Conservation (phyloP, 2,113 vertebrate species). For the Colossoma macropomum region DNA sequence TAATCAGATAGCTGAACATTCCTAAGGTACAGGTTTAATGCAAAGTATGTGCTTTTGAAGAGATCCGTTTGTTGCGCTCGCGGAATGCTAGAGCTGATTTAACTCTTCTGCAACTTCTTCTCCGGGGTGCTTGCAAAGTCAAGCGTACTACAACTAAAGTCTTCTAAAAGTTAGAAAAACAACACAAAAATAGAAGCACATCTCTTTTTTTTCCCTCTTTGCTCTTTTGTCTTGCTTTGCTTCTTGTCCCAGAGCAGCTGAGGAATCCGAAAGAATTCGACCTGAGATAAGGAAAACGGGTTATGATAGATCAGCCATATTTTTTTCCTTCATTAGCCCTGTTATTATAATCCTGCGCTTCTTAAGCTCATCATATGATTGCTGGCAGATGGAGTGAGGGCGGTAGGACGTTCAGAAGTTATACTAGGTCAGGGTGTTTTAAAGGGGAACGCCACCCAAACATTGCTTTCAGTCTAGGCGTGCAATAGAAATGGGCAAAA, state of each 20-base stretch:
- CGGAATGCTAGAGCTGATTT: slow-evolving; percentile 4
- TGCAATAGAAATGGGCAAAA: no score
- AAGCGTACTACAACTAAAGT: neutral
- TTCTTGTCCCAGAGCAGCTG: slow-evolving; percentile 20
- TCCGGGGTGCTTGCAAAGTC: neutral
- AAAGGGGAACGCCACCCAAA: neutral
- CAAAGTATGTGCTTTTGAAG: slow-evolving; percentile 28
- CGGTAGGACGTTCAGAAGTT: neutral
- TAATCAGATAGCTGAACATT: slow-evolving; percentile 43
- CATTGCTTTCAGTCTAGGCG: no score
- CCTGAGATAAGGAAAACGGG: slow-evolving; percentile 46
- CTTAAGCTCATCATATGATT: slow-evolving; percentile 19
- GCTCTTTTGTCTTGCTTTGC: slow-evolving; percentile 7
- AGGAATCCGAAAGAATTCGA: slow-evolving; percentile 39
- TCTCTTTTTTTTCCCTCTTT: neutral
- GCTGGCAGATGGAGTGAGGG: neutral
- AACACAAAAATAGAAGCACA: neutral
- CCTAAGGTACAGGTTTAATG: slow-evolving; percentile 21
- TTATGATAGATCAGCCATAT: slow-evolving; percentile 16
- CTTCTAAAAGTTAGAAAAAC: slow-evolving; percentile 22
- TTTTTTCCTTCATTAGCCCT: slow-evolving; percentile 24
- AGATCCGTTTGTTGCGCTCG: slow-evolving; percentile 6
- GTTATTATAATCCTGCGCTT: slow-evolving; percentile 25
- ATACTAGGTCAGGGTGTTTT: neutral
- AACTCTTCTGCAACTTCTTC: slow-evolving; percentile 16